Base-by-base conservation (phyloP, 2,113 vertebrate genomes). In the Oophaga pumilio region DNA sequence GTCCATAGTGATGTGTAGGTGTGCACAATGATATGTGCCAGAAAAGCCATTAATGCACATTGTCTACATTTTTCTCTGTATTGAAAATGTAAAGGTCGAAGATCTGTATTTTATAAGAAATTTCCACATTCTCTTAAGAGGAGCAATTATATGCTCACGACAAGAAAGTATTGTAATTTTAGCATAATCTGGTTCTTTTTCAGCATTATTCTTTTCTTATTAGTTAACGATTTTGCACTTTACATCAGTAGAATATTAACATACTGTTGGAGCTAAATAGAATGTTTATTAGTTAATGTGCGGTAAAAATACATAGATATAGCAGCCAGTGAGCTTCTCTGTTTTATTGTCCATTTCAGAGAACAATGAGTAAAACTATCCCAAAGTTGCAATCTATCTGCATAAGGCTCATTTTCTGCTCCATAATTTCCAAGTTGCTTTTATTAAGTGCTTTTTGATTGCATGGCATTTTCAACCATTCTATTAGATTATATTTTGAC, bases 401-500 rank as follows among this genome's bases (percentile, higher is more conserved):
- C 22, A 81, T 62, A 43, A 43, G 11, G 43, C 17, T 81, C 15
- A 28, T 62, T 81, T 60, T 81, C 56, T 81, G 78, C 57, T 81
- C 15, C 18, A 33, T 43, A 62, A 43, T 81, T 81, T 62, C 3
- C 57, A 22, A 22, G 26, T 33, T 62, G 57, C 56, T 24, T 82
- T 43, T 68, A 82, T 82, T 68, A 82, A 82, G 60, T 82, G 80
- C 33, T 52, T 82, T 82, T 68, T 82, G 62, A 66, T 66, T 49
- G 60, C 60, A 52, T 82, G 33, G 4, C 80, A 82, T 82, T 82
- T 82, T 68, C 33, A 66, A 50, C 60, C 33, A 82, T 82, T 82
- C 66, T 82, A 66, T 82, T 82, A 81, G 57, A 81, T 82, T 59
- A 68, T 43, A 82, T 57, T 82, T 82, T 82, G 80, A 82, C 80